Base-by-base conservation (phyloP, 1,140 invertebrate genomes). In the Telenomus remus region DNA sequence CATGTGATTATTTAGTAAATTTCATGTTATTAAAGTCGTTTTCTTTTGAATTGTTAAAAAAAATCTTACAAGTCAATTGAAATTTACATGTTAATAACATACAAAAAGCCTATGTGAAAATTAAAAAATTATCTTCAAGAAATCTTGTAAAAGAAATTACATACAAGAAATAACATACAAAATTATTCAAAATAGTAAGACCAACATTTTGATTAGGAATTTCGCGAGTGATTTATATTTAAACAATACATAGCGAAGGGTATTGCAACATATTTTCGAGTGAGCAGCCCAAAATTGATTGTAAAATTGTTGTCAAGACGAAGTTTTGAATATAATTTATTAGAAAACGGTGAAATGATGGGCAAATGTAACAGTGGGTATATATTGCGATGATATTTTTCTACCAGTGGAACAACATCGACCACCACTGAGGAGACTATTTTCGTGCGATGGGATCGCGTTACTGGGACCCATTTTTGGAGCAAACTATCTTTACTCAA, bases 391-490 rank as follows among this genome's bases (percentile, higher is more conserved):
- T 68, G 53, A 80, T 70, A 83, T 77, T 50, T 74, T 57, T 61
- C 80, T 43, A 63, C 48, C 59, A 63, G 61, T 33, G 34, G 59
- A 53, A 61, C 70, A 76, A 66, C 69, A 79, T 66, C 69, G 46
- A 6, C 49, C 55, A 49, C 56, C 43, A 65, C 49, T 74, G 53
- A 69, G 11, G 61, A 66, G 61, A 78, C 89, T 89, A 90, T 89
- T 90, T 90, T 89, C 84, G 82, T 85, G 80, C 84, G 80, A 84
- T 83, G 82, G 83, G 87, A 91, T 91, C 90, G 87, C 89, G 82
- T 91, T 91, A 89, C 90, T 86, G 80, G 87, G 86, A 84, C 84
- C 90, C 90, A 91, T 91, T 91, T 91, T 90, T 89, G 89, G 89
- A 89, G 87, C 88, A 90, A 70, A 88, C 89, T 89, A 86, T 88